Evolutionary conservation across 2,797 vertebrate genomes (phyloP), one percentile per base, ranked within the genome.

Genomic region (Trichosurus vulpecula): DNA sequence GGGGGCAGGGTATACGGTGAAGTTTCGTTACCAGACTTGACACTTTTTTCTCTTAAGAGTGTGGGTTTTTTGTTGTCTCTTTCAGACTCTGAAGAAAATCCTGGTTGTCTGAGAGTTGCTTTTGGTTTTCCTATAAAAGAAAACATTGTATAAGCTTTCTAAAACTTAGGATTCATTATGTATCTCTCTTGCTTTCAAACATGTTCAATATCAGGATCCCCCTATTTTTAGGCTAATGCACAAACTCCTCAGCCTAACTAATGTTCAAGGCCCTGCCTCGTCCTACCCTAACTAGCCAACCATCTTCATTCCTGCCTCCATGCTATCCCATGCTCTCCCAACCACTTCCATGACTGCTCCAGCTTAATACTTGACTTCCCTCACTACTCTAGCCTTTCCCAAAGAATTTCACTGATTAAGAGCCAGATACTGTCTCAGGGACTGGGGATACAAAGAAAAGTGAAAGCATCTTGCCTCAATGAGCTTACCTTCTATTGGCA

Each of bases 71-170:
- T 97, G 91, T 93, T 92, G 90, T 98, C 58, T 93, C 94, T 52
- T 95, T 98, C 98, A 91, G 98, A 96, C 16, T 96, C 0, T 52
- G 92, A 98, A 97, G 98, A 96, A 94, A 98, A 96, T 90, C 95
- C 97, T 29, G 99, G 99, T 94, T 99, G 99, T 57, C 99, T 98
- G 94, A 99, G 98, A 74, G 99, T 99, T 52, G 98, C 98, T 97
- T 99, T 99, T 25, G 99, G 99, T 94, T 97, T 99, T 92, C 98
- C 99, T 99, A 93, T 93, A 97, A 96, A 92, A 91, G 55, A 52
- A 91, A 66, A 52, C 19, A 97, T 96, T 41, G 58, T 35, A 6
- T 91, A 90, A 92, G 52, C 47, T 30, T 89, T 11, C 57, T 29
- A 2, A 94, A 90, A 93, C 9, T 22, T 30, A 89, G 22, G 31